A percentile compares a stretch with the other conserved stretches of the same genome.
These are phyloP conservation scores for Zophobas morio DNA, from an alignment of 1,140 invertebrate species.

Conservation along the genomic window DNA sequence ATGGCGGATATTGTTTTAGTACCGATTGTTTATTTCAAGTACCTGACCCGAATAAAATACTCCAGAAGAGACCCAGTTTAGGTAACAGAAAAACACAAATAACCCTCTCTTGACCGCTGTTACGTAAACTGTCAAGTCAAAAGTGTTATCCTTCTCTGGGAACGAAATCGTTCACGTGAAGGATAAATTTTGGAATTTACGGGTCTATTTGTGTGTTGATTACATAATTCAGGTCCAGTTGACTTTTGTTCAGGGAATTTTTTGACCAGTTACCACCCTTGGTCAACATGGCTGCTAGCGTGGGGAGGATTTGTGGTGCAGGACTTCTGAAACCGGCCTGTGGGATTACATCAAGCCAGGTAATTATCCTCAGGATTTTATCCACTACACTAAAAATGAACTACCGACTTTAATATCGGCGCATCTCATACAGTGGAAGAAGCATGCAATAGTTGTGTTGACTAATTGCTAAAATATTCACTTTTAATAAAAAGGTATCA, in stretches of 20 bases:
- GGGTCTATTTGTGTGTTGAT: conserved; percentile 9
- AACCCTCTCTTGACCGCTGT: conserved; percentile 31
- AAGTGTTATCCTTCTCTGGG: conserved; percentile 48
- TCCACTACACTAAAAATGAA: neutral
- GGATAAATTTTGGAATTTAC: conserved; percentile 21
- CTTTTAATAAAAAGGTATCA: no score
- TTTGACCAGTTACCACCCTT: conserved; percentile 19
- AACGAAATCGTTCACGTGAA: conserved; percentile 32
- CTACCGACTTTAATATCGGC: no score
- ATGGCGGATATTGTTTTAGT: no score
- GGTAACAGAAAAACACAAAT: neutral
- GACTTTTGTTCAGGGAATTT: conserved; percentile 3
- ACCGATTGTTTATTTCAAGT: no score
- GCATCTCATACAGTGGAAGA: no score
- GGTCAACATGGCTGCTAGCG: conserved; percentile 84
- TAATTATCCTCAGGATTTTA: conserved; percentile 59
- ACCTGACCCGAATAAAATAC: no score
- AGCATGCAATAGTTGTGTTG: no score
- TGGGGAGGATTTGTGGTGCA: conserved; percentile 86
- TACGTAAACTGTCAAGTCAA: conserved; percentile 58
- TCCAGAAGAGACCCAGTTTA: no score
- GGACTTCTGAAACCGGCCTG: conserved; percentile 78
- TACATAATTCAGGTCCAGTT: conserved; percentile 14
- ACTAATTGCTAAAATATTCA: no score
- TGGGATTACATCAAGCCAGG: conserved; percentile 70